Evolutionary conservation across 2,113 vertebrate genomes (phyloP).

Genomic region (Chloropsis cyanopogon): DNA sequence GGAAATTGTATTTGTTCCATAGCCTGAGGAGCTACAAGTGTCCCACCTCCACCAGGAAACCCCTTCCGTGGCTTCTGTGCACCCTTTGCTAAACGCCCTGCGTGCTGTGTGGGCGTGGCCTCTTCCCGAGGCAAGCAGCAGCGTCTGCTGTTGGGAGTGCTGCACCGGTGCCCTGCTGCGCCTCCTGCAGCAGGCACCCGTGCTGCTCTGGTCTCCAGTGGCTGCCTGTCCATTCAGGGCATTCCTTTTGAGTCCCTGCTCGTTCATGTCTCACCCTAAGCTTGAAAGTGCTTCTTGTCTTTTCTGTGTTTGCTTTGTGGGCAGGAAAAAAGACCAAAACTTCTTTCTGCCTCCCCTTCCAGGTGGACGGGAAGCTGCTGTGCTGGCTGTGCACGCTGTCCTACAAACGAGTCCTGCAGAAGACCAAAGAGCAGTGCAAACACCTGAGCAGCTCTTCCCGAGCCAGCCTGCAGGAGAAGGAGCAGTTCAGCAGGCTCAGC

Average conservation of each 20-base stretch:
- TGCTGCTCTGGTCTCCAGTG: background rate
- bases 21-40: background rate
- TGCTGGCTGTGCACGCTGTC: constrained; percentile 80
- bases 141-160: background rate
- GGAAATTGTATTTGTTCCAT: background rate
- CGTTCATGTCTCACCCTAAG: background rate
- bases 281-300: background rate
- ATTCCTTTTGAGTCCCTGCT: background rate
- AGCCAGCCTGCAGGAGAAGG: constrained; percentile 73
- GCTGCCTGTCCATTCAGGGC: background rate
- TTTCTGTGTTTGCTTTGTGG: background rate
- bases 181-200: background rate
- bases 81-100: background rate
- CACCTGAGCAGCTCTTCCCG: constrained; percentile 75
- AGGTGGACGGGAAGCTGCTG: constrained; percentile 80
- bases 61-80: background rate
- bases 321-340: background rate
- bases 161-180: background rate
- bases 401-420: constrained; percentile 79
- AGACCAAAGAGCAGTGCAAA: constrained; percentile 80
- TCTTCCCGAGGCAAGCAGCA: background rate
- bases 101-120: background rate
- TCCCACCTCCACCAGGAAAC: background rate
- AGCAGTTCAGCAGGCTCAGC: constrained; percentile 73
- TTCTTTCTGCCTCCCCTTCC: background rate